Conservation (phyloP, 2,888 invertebrate genomes). For the Mimas tiliae region DNA sequence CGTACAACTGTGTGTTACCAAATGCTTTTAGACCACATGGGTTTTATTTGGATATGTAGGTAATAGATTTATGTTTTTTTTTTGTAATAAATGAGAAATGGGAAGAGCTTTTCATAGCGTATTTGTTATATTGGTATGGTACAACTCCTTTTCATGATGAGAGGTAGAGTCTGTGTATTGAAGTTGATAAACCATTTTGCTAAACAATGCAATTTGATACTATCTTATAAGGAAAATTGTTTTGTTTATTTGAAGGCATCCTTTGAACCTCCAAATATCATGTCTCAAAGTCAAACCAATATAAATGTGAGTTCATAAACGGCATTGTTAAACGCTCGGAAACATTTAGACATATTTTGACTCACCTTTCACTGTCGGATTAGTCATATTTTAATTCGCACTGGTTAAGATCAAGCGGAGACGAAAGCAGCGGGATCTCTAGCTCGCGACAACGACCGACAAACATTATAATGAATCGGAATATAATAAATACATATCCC, state of each 20-base stretch:
- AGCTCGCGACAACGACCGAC: constrained; percentile 22
- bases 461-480: constrained; percentile 21
- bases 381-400: constrained; percentile 41
- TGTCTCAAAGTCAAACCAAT: constrained; percentile 3
- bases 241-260: background rate
- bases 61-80: too few species aligned
- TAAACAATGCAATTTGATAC: constrained; percentile 11
- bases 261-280: background rate
- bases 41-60: background rate
- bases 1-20: constrained; percentile 18
- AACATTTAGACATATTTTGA: constrained; percentile 31
- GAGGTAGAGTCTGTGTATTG: background rate
- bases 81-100: background rate
- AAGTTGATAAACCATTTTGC: background rate
- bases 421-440: constrained; percentile 26
- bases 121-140: background rate
- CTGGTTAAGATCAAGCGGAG: constrained; percentile 25
- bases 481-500: constrained; percentile 20
- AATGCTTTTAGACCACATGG: background rate
- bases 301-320: background rate
- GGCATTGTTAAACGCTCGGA: constrained; percentile 3
- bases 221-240: constrained; percentile 1
- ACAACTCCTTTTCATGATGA: background rate
- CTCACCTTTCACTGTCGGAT: constrained; percentile 46
- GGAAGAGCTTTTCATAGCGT: background rate